Evolutionary conservation across 2,113 vertebrate species (phyloP).

Genomic region (Muntiacus reevesi): DNA sequence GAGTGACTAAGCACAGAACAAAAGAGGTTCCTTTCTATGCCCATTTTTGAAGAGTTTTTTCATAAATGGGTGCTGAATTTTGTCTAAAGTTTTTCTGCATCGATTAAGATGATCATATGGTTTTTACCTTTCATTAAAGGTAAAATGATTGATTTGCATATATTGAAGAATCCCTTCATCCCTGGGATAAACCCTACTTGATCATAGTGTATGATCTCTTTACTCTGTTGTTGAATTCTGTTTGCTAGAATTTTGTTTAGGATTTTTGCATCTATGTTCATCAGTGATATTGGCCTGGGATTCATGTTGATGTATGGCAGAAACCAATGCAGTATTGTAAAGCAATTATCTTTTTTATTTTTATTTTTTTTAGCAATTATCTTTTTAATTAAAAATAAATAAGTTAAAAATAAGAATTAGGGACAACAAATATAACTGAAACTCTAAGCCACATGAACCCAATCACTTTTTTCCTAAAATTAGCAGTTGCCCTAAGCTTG

Average conservation of each 20-base stretch:
- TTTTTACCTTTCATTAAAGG: not conserved
- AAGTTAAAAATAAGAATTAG: not conserved
- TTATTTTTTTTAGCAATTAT: not conserved
- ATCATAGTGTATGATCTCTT: not conserved
- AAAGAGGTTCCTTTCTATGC: not conserved
- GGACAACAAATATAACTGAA: not conserved
- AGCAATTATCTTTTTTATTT: not conserved
- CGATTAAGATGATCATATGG: not conserved
- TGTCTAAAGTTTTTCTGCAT: not conserved
- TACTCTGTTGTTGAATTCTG: not conserved
- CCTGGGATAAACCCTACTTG: not conserved
- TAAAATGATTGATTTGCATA: not conserved
- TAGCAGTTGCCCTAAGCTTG: not conserved
- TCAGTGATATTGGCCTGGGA: not conserved
- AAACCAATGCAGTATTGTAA: not conserved
- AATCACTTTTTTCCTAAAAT: not conserved
- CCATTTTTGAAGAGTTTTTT: not conserved
- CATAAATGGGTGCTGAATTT: not conserved
- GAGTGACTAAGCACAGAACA: not conserved
- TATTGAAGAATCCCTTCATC: not conserved
- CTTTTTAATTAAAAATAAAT: not conserved
- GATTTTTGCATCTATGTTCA: not conserved
- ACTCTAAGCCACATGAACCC: not conserved
- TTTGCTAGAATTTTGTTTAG: not conserved
- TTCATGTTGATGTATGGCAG: not conserved